These are phyloP conservation scores for Dicerorhinus sumatrensis DNA, from an alignment of 2,113 vertebrate species.

Conservation along the genomic window DNA sequence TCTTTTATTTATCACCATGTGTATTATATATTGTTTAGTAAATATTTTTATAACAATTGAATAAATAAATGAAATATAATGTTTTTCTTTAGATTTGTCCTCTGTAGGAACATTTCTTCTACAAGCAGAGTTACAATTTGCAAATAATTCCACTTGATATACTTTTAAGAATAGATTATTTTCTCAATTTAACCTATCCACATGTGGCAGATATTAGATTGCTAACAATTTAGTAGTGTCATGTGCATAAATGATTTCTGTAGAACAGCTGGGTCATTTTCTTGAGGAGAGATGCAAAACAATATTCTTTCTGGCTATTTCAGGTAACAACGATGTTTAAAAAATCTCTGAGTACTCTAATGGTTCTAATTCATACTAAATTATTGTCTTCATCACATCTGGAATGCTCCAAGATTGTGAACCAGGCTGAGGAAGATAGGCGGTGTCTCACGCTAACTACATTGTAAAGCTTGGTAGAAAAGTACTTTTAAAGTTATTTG, in stretches of 20 bases:
- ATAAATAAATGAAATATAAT: not conserved
- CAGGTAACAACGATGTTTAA: not conserved
- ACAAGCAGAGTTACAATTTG: not conserved
- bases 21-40: not conserved
- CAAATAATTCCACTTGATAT: not conserved
- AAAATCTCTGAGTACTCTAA: not conserved
- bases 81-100: not conserved
- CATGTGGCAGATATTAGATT: not conserved
- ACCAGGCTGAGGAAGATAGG: not conserved
- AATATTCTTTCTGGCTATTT: not conserved
- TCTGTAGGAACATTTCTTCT: not conserved
- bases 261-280: not conserved
- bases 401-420: not conserved
- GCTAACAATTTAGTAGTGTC: not conserved
- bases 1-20: not conserved
- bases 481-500: not conserved
- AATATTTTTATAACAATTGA: not conserved
- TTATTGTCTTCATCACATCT: not conserved
- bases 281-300: not conserved
- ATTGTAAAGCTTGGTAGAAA: not conserved
- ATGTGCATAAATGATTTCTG: constrained; percentile 17
- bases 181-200: not conserved
- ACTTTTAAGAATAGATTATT: not conserved
- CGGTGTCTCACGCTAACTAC: not conserved
- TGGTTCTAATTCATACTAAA: constrained; percentile 30